A percentile compares a stretch with the other conserved stretches of the same genome.
These are phyloP conservation scores for Notospermus geniculatus DNA, from an alignment of 1,140 invertebrate genomes.

Conservation along the genomic window DNA sequence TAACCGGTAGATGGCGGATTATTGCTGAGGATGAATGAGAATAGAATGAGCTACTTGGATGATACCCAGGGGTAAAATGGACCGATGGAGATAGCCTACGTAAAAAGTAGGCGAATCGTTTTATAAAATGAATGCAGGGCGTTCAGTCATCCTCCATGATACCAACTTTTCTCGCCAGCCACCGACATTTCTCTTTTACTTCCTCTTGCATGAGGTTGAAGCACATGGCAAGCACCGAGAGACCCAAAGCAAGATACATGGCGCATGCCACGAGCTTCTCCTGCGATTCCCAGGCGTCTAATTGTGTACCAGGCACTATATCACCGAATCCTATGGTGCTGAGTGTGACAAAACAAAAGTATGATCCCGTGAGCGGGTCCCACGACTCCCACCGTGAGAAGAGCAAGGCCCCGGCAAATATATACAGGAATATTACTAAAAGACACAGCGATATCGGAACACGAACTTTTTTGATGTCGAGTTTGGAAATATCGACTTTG, in stretches of 20 bases:
- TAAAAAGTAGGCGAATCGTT: no score
- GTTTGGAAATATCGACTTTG: constrained; percentile 3
- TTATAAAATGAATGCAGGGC: not conserved
- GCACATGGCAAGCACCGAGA: constrained; percentile 98
- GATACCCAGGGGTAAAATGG: no score
- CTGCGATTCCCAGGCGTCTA: constrained; percentile 41
- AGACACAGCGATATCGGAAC: constrained; percentile 32
- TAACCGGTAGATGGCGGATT: no score
- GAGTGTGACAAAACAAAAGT: constrained; percentile 88
- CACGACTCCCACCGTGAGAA: constrained; percentile 45
- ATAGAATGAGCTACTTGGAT: no score
- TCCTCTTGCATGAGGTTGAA: constrained; percentile 98
- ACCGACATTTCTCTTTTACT: constrained; percentile 71
- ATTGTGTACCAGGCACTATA: constrained; percentile 66
- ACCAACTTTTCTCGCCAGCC: constrained; percentile 58
- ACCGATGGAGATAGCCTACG: no score
- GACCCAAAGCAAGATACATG: constrained; percentile 74
- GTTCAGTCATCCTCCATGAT: constrained; percentile 32
- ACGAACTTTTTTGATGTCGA: constrained; percentile 21
- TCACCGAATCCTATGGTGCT: constrained; percentile 86
- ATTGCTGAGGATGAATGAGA: no score
- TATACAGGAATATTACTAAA: constrained; percentile 27
- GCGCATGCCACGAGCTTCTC: constrained; percentile 51
- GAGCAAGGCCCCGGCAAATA: constrained; percentile 28
- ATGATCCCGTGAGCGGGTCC: constrained; percentile 87